Base-by-base conservation (phyloP, 2,888 invertebrate species). In the Dermolepida albohirtum region DNA sequence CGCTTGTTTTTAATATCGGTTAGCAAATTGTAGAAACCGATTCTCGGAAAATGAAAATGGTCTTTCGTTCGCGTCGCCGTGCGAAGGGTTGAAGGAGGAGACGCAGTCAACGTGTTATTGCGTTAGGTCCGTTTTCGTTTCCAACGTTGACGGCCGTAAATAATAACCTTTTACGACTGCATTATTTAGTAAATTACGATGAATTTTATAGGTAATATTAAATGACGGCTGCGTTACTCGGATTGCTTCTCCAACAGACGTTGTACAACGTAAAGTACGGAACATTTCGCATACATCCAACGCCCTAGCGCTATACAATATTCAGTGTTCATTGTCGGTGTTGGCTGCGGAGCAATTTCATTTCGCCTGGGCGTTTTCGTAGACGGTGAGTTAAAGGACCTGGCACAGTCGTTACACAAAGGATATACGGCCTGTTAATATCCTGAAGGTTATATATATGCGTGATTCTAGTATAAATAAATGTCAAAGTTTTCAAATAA, bases 1-100 rank as follows among this genome's bases (percentile, higher is more conserved):
- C 69, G 66, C 65, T 62, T 73, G 68, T 69, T 74, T 73, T 73
- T 71, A 73, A 72, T 72, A 72, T 72, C 68, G 72, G 68, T 66
- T 71, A 67, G 71, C 71, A 68, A 70, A 71, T 70, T 71, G 70
- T 66, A 68, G 59, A 57, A 50, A 70, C 64, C 59, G 66, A 66
- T 72, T 72, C 69, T 54, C 39, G 40, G 70, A 72, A 72, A 64
- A 65, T 29, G 49, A 63, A 55, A 54, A 54, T 47, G 34, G 27
- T 67, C 29, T 41, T 17, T 39, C 41, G 12, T 22, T 14, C 27
- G n/a, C 5, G 41, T 5, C 51, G 12, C 27, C 22, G 17, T 17
- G 34, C 14, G 7, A 27, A n/a, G 40, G 12, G 17, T 59, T 59
- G 47, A 44, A 41, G 29, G 47, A 22, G 57, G 41, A 47, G 29